These are phyloP conservation scores for Mesoclemmys tuberculata DNA, from an alignment of 2,113 vertebrate genomes.

Conservation along the genomic window DNA sequence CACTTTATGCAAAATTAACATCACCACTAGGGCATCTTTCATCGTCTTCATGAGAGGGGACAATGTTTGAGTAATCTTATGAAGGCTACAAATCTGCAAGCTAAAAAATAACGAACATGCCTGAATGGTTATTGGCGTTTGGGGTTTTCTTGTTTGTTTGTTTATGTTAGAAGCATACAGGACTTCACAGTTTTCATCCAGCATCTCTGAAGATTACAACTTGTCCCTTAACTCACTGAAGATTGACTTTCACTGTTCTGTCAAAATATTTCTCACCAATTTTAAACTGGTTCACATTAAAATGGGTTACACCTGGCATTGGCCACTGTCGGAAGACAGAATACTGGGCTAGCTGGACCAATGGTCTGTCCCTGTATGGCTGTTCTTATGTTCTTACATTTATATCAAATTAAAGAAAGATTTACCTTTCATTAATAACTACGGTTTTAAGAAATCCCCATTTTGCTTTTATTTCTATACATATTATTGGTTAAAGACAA, in stretches of 20 bases:
- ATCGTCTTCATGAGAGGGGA: constrained; percentile 13
- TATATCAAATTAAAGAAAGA: neutral
- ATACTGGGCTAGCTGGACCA: too few relatives aligned
- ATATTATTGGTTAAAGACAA: neutral
- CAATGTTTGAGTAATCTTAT: too few relatives aligned
- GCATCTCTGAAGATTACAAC: neutral
- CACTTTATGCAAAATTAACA: neutral
- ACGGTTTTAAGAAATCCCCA: neutral
- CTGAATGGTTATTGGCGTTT: constrained; percentile 13
- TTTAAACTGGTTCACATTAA: neutral
- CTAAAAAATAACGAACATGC: constrained; percentile 11
- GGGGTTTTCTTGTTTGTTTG: neutral
- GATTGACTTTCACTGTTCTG: neutral
- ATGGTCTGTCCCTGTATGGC: too few relatives aligned
- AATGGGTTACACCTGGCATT: neutral
- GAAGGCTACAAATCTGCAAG: neutral
- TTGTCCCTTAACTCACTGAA: neutral
- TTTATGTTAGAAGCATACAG: constrained; percentile 12
- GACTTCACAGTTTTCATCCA: neutral
- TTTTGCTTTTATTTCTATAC: neutral
- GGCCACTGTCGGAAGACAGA: too few relatives aligned
- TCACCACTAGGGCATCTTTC: neutral
- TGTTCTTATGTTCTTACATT: too few relatives aligned
- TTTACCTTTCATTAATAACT: neutral
- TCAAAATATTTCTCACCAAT: neutral